phyloP scores from a whole-genome alignment of 1,140 invertebrate genomes.

The Drosophila sturtevanti region DNA sequence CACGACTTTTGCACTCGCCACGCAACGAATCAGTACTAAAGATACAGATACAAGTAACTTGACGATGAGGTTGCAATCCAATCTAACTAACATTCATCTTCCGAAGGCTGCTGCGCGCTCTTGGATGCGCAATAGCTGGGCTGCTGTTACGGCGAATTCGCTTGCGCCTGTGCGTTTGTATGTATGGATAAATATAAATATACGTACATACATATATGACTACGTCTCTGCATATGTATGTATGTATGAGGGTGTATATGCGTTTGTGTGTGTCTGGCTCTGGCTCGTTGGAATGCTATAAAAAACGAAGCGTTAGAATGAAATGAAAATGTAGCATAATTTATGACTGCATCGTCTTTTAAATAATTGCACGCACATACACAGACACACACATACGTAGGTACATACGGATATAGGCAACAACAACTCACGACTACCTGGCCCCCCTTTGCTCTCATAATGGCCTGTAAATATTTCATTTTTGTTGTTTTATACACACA shows the following conservation, averaged over 20 bases:
- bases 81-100: slow-evolving; percentile 40
- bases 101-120: slow-evolving; percentile 62
- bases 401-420: slow-evolving; percentile 20
- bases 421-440: slow-evolving; percentile 47
- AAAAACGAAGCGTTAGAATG: slow-evolving; percentile 80
- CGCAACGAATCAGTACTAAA: slow-evolving; percentile 75
- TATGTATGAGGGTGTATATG: not conserved
- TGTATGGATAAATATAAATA: not conserved
- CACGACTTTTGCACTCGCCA: slow-evolving; percentile 40
- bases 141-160: slow-evolving; percentile 26
- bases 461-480: slow-evolving; percentile 62
- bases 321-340: slow-evolving; percentile 81
- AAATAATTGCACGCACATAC: slow-evolving; percentile 77
- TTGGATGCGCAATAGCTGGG: slow-evolving; percentile 47
- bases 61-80: slow-evolving; percentile 35
- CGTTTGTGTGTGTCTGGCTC: slow-evolving; percentile 13
- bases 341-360: slow-evolving; percentile 79
- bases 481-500: slow-evolving; percentile 19
- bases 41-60: slow-evolving; percentile 46
- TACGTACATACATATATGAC: not conserved
- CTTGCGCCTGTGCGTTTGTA: slow-evolving; percentile 43
- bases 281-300: slow-evolving; percentile 73
- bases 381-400: slow-evolving; percentile 27
- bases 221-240: not conserved
- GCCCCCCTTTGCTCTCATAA: slow-evolving; percentile 23